Conservation (phyloP, 1,140 invertebrate genomes). For the Drosophila kohkoa region DNA sequence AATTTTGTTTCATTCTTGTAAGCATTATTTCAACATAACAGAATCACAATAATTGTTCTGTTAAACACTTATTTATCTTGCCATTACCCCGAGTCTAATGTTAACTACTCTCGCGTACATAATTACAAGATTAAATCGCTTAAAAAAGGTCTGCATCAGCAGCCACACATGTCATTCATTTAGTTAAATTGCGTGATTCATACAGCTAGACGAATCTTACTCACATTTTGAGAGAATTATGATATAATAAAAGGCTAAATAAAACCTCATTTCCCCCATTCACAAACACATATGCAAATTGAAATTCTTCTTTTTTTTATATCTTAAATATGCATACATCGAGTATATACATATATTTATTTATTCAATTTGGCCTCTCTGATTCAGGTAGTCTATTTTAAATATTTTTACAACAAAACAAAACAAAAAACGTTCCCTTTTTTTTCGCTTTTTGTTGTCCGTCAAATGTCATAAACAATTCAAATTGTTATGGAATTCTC, state of each 20-base stretch:
- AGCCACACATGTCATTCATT: neutral
- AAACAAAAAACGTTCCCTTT: conserved; percentile 2
- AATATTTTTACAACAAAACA: conserved; percentile 32
- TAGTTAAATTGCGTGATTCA: neutral
- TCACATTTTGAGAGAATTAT: too few relatives aligned
- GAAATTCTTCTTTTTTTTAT: neutral
- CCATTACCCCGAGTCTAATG: too few relatives aligned
- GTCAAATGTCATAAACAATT: conserved; percentile 28
- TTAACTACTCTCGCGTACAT: neutral
- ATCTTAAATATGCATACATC: neutral
- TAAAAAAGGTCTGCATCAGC: too few relatives aligned
- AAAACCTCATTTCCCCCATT: neutral
- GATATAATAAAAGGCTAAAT: conserved; percentile 2
- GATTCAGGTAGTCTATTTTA: conserved; percentile 32
- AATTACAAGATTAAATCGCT: conserved; percentile 2
- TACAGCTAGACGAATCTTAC: neutral
- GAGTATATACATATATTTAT: neutral
- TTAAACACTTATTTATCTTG: neutral
- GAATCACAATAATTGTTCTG: conserved; percentile 1
- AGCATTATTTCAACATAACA: neutral
- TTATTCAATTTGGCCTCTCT: conserved; percentile 21
- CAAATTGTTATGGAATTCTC: conserved; percentile 30
- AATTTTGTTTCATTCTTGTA: neutral
- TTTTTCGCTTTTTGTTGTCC: conserved; percentile 6
- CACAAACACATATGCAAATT: neutral